Conservation (phyloP, 2,797 vertebrate species). For the Neostethus bicornis region DNA sequence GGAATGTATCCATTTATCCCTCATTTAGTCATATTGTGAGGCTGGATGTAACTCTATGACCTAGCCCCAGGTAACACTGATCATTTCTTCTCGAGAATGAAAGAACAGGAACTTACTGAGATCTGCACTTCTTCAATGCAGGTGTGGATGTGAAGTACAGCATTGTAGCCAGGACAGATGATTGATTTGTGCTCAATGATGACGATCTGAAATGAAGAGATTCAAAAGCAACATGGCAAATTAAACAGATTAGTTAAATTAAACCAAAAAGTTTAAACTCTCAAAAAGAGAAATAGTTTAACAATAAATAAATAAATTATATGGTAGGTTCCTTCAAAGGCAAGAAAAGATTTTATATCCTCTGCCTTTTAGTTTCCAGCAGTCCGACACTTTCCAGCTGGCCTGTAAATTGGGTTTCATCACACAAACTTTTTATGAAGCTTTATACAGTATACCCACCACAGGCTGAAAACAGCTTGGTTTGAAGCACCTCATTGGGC, state of each 20-base stretch:
- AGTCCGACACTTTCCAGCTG: background rate
- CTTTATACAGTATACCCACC: background rate
- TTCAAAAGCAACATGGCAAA: background rate
- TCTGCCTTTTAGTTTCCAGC: background rate
- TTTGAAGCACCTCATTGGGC: background rate
- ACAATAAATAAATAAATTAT: too few relatives aligned
- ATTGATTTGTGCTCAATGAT: constrained; percentile 99
- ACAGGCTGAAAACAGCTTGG: background rate
- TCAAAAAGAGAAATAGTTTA: too few relatives aligned
- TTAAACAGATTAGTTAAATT: background rate
- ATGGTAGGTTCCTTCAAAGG: background rate
- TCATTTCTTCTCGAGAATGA: too few relatives aligned
- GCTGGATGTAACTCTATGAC: too few relatives aligned
- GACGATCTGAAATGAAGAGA: constrained; percentile 86
- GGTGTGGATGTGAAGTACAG: constrained; percentile 98
- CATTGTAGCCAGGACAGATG: constrained; percentile 99
- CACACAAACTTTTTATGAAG: constrained; percentile 2
- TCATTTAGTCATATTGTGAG: too few relatives aligned
- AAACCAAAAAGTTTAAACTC: background rate
- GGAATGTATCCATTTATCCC: too few relatives aligned
- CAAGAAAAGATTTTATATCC: too few relatives aligned
- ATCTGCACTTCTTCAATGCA: constrained; percentile 99
- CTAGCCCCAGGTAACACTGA: too few relatives aligned
- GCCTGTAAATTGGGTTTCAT: background rate
- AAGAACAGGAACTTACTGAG: constrained; percentile 81